phyloP scores from a whole-genome alignment of 2,888 invertebrate genomes.

The Conomelus anceps region DNA sequence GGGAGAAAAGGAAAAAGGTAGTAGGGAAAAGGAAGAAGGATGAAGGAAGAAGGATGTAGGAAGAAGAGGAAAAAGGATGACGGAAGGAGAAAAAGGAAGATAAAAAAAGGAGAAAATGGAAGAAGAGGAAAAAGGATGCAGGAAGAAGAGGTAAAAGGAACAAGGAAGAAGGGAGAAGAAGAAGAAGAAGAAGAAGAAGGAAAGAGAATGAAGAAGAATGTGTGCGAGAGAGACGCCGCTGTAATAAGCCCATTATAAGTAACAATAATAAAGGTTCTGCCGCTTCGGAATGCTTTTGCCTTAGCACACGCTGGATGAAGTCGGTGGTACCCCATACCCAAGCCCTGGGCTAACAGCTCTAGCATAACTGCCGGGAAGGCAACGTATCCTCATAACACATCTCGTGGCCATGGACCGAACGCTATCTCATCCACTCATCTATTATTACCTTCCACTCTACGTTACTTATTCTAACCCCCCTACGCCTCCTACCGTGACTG shows the following conservation, averaged over 20 bases:
- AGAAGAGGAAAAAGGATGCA: neutral
- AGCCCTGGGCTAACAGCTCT: neutral
- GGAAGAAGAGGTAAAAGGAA: neutral
- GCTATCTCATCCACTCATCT: neutral
- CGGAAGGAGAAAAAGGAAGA: neutral
- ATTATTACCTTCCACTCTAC: neutral
- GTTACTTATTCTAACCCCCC: neutral
- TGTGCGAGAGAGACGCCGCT: neutral
- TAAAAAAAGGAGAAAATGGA: neutral
- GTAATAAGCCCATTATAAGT: neutral
- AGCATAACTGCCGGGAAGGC: neutral
- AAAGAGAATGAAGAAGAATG: no score
- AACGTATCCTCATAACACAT: neutral
- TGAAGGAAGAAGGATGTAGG: neutral
- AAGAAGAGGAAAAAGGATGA: neutral
- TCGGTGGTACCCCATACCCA: neutral
- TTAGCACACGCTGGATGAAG: neutral
- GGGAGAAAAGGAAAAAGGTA: no score
- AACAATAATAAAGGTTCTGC: neutral
- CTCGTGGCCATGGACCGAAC: neutral
- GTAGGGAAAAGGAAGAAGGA: neutral
- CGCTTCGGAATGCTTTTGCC: neutral
- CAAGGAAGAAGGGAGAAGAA: neutral
- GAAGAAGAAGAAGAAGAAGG: neutral
- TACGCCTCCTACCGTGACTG: no score